Evolutionary conservation across 1,140 invertebrate species (phyloP).

Genomic region (Popillia japonica): DNA sequence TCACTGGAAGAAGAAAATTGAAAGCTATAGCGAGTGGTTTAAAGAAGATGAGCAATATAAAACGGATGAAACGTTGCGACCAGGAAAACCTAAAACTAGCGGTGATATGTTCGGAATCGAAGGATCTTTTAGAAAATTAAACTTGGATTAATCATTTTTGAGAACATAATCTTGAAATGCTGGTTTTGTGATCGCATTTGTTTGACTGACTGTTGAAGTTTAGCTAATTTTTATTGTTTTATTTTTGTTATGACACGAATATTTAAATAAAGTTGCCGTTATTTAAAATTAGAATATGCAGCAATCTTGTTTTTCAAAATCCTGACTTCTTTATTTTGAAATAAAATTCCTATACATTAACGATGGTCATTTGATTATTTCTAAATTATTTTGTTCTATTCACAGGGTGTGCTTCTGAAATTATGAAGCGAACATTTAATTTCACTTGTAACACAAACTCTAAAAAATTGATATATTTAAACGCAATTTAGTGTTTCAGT

Average conservation of each 20-base stretch:
- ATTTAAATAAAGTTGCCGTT: not conserved
- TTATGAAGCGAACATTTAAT: no score
- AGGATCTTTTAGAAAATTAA: constrained; percentile 47
- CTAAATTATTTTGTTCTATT: no score
- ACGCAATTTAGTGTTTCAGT: no score
- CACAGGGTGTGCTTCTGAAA: no score
- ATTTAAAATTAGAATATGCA: no score
- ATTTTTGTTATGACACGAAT: constrained; percentile 6
- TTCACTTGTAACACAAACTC: no score
- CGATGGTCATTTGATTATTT: no score
- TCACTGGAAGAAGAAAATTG: constrained; percentile 65
- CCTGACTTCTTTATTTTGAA: no score
- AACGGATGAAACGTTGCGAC: constrained; percentile 66
- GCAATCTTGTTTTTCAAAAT: no score
- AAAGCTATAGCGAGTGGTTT: constrained; percentile 65
- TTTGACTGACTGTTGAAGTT: not conserved
- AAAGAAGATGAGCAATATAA: constrained; percentile 64
- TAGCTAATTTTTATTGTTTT: constrained; percentile 4
- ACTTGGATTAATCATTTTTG: constrained; percentile 43
- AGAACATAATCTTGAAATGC: not conserved
- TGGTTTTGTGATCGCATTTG: not conserved
- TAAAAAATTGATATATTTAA: no score
- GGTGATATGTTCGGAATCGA: constrained; percentile 62
- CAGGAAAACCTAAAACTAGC: constrained; percentile 66
- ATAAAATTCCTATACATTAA: no score